A percentile compares a stretch with the other conserved stretches of the same genome.
Evolutionary conservation across 2,888 invertebrate species (phyloP).

Genomic region (Volucella inanis): DNA sequence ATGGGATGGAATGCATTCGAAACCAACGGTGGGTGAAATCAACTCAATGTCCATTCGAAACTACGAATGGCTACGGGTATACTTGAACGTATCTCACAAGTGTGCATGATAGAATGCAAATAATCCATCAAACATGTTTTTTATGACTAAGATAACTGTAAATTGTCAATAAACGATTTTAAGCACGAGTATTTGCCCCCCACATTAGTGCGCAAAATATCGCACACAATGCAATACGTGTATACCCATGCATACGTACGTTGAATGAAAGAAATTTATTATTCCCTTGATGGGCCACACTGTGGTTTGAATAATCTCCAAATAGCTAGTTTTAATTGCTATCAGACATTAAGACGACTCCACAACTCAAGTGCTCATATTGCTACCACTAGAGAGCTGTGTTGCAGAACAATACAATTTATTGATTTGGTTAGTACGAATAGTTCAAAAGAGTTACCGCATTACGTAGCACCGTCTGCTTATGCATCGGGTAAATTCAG

Average conservation of each 20-base stretch:
- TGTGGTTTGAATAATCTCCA: too few species aligned
- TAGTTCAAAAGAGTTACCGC: conserved; percentile 46
- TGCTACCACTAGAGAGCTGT: conserved; percentile 8
- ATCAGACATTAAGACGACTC: conserved; percentile 63
- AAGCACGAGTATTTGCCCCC: too few species aligned
- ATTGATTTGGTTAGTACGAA: conserved; percentile 20
- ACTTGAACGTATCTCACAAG: conserved; percentile 12
- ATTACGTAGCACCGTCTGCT: background rate
- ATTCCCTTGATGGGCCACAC: too few species aligned
- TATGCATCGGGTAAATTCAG: conserved; percentile 18
- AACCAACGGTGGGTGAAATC: background rate
- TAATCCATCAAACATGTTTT: conserved; percentile 44
- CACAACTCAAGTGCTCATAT: conserved; percentile 5
- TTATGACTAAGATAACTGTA: conserved; percentile 27
- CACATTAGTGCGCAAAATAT: too few species aligned
- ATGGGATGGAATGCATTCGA: conserved; percentile 12
- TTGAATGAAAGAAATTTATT: too few species aligned
- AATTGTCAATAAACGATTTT: background rate
- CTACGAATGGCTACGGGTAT: too few species aligned
- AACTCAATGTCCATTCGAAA: conserved; percentile 7
- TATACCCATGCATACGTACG: too few species aligned
- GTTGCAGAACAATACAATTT: conserved; percentile 45
- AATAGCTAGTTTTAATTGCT: conserved; percentile 38
- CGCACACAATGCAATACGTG: too few species aligned
- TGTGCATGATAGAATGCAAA: conserved; percentile 49